These are phyloP conservation scores for Baryphthengus martii DNA, from an alignment of 2,113 vertebrate species.

Conservation along the genomic window DNA sequence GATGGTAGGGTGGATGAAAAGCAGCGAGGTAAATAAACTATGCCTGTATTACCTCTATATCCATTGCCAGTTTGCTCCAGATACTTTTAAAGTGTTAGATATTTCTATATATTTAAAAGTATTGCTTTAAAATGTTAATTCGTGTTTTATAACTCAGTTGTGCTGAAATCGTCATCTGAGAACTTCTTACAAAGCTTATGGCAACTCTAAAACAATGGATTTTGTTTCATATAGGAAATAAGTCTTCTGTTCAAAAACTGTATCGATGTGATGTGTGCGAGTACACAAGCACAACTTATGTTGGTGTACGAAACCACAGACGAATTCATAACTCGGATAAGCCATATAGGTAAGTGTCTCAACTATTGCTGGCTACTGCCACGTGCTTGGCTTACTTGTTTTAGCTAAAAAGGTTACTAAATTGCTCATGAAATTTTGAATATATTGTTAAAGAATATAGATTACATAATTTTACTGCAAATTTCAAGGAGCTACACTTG, in stretches of 20 bases:
- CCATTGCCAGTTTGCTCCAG: not conserved
- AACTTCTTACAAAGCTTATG: not conserved
- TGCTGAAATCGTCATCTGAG: not conserved
- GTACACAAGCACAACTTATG: conserved; percentile 92
- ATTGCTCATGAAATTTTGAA: not conserved
- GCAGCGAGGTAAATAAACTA: not conserved
- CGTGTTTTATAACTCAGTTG: not conserved
- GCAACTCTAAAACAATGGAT: not conserved
- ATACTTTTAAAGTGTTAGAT: not conserved
- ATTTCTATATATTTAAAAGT: not conserved
- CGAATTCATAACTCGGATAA: conserved; percentile 94
- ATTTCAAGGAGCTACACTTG: not conserved
- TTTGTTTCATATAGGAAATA: conserved; percentile 59
- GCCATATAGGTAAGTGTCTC: conserved; percentile 85
- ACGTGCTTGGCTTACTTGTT: not conserved
- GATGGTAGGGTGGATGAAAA: not conserved
- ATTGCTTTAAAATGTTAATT: not conserved
- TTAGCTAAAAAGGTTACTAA: not conserved
- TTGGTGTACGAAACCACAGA: conserved; percentile 94
- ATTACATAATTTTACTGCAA: fast-evolving
- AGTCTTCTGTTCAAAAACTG: conserved; percentile 78
- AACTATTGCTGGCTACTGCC: not conserved
- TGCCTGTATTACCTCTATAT: not conserved
- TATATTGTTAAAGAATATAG: not conserved
- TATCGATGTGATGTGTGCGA: conserved; percentile 92